phyloP scores from a whole-genome alignment of 2,797 vertebrate species.

The Molossus alvarezi region DNA sequence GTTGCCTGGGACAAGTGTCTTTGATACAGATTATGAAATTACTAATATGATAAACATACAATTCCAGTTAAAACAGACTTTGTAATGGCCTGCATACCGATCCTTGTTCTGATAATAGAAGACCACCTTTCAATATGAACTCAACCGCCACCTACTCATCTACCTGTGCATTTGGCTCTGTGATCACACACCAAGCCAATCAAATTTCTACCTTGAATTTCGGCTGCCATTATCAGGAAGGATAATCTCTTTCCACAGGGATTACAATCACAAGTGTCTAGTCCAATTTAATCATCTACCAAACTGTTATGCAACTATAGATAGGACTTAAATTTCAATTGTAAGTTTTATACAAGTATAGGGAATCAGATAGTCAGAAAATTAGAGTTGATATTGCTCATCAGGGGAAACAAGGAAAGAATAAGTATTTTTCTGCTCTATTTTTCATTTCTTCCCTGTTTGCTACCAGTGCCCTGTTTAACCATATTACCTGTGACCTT shows the following conservation, averaged over 20 bases:
- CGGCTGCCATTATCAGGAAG: neutral
- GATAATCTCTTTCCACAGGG: neutral
- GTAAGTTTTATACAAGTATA: neutral
- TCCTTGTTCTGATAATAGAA: neutral
- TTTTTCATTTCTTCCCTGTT: neutral
- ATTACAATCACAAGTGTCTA: neutral
- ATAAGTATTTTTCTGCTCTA: neutral
- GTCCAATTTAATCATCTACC: neutral
- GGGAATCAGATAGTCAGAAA: conserved; percentile 13
- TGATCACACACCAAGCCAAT: neutral
- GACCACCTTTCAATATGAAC: neutral
- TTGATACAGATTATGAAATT: neutral
- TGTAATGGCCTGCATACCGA: neutral
- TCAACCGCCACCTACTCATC: neutral
- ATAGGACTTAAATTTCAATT: neutral
- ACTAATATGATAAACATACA: neutral
- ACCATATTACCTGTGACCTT: neutral
- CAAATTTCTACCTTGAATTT: neutral
- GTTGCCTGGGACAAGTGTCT: neutral
- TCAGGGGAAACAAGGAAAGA: neutral
- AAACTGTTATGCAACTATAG: neutral
- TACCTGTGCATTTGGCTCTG: fast-evolving
- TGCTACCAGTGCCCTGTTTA: neutral
- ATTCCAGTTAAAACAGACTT: neutral
- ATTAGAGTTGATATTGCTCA: conserved; percentile 24